phyloP scores from a whole-genome alignment of 2,113 vertebrate species.

The Sinocyclocheilus maitianheensis region DNA sequence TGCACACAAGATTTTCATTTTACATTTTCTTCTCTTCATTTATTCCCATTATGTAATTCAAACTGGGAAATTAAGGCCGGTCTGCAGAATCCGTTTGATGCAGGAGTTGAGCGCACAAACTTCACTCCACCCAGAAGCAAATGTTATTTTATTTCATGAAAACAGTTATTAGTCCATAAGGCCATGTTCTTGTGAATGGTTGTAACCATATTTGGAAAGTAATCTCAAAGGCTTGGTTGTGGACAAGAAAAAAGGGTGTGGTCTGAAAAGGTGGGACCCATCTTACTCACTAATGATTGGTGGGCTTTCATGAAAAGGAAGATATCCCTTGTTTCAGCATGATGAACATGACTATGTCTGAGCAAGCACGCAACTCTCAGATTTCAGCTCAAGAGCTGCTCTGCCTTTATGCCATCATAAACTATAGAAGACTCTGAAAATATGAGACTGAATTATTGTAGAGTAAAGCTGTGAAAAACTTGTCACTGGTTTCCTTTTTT shows the following conservation, averaged over 20 bases:
- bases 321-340: slow-evolving; percentile 47
- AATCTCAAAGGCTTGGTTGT: neutral
- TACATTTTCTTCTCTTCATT: neutral
- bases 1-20: neutral
- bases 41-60: neutral
- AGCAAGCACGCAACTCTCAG: slow-evolving; percentile 58
- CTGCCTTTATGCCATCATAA: neutral
- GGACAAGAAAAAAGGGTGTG: neutral
- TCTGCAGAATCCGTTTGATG: neutral
- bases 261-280: slow-evolving; percentile 54
- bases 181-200: slow-evolving; percentile 5
- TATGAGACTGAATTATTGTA: neutral
- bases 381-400: slow-evolving; percentile 33
- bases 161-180: neutral
- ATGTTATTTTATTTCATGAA: slow-evolving; percentile 15
- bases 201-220: slow-evolving; percentile 46
- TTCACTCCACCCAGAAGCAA: neutral
- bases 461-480: neutral
- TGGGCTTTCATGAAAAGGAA: slow-evolving; percentile 40
- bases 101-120: neutral
- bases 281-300: slow-evolving; percentile 50
- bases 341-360: slow-evolving; percentile 45
- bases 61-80: neutral
- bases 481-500: neutral
- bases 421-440: neutral